Percentiles rank a stretch among this genome's conserved stretches.
phyloP scores from a whole-genome alignment of 2,113 vertebrate genomes.

The Oreotrochilus melanogaster region DNA sequence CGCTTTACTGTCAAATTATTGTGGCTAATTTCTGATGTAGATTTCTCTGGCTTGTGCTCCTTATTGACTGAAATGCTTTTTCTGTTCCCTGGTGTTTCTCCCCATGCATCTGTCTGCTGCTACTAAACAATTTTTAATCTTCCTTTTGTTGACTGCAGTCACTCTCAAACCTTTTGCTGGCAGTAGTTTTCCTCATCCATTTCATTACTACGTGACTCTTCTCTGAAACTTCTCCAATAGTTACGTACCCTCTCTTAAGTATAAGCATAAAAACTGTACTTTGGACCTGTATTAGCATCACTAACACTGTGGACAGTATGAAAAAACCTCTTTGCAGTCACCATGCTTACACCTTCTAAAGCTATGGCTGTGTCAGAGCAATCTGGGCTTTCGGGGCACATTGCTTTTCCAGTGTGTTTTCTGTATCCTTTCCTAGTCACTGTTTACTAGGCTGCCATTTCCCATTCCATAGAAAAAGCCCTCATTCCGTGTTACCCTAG shows the following conservation, averaged over 20 bases:
- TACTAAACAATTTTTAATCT: neutral
- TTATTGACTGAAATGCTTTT: neutral
- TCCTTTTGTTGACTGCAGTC: neutral
- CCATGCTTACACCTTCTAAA: neutral
- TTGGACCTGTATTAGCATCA: neutral
- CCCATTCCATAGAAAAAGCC: neutral
- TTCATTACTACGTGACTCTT: neutral
- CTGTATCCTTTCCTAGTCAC: neutral
- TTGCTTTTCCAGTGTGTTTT: neutral
- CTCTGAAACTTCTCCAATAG: neutral
- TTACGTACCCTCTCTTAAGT: neutral
- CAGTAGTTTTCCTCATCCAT: neutral
- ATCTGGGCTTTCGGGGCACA: neutral
- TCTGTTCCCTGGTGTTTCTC: neutral
- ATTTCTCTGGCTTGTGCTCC: neutral
- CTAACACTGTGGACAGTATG: neutral
- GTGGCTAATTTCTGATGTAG: neutral
- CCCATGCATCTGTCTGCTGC: fast-evolving
- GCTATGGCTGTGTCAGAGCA: neutral
- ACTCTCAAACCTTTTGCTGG: neutral
- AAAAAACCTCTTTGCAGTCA: neutral
- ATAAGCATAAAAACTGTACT: neutral
- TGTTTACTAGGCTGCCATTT: neutral
- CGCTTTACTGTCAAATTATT: neutral
- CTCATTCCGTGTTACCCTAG: neutral